A percentile compares a stretch with the other conserved stretches of the same genome.
phyloP scores from a whole-genome alignment of 2,113 vertebrate genomes.

The Riparia riparia region DNA sequence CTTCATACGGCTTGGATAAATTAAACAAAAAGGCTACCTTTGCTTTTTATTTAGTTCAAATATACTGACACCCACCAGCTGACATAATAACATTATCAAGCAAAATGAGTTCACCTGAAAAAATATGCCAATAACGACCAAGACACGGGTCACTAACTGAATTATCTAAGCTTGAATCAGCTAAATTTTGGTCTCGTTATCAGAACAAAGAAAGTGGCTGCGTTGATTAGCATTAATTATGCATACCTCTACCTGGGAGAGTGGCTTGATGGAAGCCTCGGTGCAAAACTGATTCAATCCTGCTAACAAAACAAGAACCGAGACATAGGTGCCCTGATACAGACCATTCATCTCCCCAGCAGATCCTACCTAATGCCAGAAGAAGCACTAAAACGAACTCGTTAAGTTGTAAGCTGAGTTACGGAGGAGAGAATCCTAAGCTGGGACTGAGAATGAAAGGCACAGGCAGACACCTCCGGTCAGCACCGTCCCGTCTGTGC shows the following conservation, averaged over 20 bases:
- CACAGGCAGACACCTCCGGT: neutral
- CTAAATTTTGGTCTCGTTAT: constrained; percentile 36
- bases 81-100: neutral
- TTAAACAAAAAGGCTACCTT: neutral
- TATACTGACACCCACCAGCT: neutral
- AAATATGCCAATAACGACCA: neutral
- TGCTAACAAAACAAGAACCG: constrained; percentile 79
- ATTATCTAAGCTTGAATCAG: neutral
- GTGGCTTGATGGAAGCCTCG: constrained; percentile 75
- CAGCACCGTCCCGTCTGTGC: rapidly evolving
- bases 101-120: neutral
- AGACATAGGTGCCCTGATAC: constrained; percentile 65
- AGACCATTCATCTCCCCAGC: constrained; percentile 47
- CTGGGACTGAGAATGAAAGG: neutral
- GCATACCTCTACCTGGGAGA: constrained; percentile 80
- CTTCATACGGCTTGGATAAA: neutral
- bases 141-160: neutral
- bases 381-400: neutral
- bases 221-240: constrained; percentile 77
- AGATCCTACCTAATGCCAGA: neutral
- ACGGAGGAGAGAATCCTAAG: neutral
- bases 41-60: neutral
- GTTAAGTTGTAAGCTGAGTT: neutral
- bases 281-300: constrained; percentile 79
- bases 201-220: constrained; percentile 72